Percentiles rank a stretch among this genome's conserved stretches.
Evolutionary conservation across 2,113 vertebrate species (phyloP).

Genomic region (Tachysurus fulvidraco): DNA sequence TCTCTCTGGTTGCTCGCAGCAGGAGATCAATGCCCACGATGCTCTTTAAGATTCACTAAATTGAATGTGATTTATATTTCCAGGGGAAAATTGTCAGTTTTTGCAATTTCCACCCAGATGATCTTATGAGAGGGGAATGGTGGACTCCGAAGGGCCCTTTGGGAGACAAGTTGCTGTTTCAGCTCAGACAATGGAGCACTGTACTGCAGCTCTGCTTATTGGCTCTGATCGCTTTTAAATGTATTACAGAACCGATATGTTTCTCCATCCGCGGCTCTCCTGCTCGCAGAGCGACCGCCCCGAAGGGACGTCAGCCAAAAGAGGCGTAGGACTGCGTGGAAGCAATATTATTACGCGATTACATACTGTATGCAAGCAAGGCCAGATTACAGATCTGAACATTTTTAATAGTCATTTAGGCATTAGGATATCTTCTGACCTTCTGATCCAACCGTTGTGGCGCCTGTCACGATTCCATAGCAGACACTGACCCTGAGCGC

Average conservation of each 20-base stretch:
- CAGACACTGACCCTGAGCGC: slow-evolving; percentile 23
- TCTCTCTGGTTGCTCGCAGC: slow-evolving; percentile 19
- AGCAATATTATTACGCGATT: background rate
- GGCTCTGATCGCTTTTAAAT: slow-evolving; percentile 51
- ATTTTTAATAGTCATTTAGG: background rate
- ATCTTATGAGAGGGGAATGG: slow-evolving; percentile 70
- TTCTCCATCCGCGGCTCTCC: slow-evolving; percentile 14
- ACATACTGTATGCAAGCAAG: background rate
- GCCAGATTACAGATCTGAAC: background rate
- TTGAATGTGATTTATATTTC: slow-evolving; percentile 61
- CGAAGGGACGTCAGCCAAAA: background rate
- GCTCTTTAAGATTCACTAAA: slow-evolving; percentile 54
- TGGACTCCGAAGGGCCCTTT: slow-evolving; percentile 61
- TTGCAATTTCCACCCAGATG: slow-evolving; percentile 63
- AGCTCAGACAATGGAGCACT: slow-evolving; percentile 64
- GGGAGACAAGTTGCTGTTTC: slow-evolving; percentile 65
- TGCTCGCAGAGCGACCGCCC: background rate
- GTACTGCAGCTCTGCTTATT: slow-evolving; percentile 45
- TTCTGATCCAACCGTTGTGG: background rate
- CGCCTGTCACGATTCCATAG: slow-evolving; percentile 1
- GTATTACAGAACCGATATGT: slow-evolving; percentile 42
- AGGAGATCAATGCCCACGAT: slow-evolving; percentile 56
- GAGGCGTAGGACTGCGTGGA: background rate
- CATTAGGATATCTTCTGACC: slow-evolving; percentile 4
- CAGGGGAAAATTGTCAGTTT: slow-evolving; percentile 63